These are phyloP conservation scores for Tyrannus savana DNA, from an alignment of 2,113 vertebrate genomes.

Conservation along the genomic window DNA sequence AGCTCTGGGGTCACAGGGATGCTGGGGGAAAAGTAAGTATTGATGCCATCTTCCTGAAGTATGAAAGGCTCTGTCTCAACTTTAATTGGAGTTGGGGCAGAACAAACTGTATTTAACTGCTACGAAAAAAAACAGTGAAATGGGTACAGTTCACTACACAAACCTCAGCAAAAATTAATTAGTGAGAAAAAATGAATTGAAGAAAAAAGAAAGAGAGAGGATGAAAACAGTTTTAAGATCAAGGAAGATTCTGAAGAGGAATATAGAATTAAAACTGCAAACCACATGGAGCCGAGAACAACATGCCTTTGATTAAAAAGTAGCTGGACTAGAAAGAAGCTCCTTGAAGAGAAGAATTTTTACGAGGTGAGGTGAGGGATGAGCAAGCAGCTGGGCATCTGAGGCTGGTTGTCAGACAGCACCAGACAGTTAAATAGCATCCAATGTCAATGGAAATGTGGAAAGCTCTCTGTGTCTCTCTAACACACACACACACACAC, in stretches of 20 bases:
- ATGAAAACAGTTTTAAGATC: background rate
- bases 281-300: background rate
- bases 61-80: background rate
- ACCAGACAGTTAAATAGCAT: background rate
- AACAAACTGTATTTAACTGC: background rate
- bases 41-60: background rate
- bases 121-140: background rate
- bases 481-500: rapidly evolving
- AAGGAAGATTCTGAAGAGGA: background rate
- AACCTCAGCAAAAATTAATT: background rate
- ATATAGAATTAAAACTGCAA: background rate
- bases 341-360: slow-evolving; percentile 30
- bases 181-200: background rate
- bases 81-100: background rate
- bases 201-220: background rate
- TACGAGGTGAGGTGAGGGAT: background rate
- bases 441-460: rapidly evolving
- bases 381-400: slow-evolving; percentile 21
- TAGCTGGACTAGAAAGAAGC: background rate
- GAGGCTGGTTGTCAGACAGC: background rate
- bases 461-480: background rate
- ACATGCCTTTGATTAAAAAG: background rate
- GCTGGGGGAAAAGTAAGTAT: background rate
- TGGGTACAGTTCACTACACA: background rate
- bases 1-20: background rate